Percentiles rank a stretch among this genome's conserved stretches.
Conservation (phyloP, 2,888 invertebrate genomes). For the Calameuta pallipes region DNA sequence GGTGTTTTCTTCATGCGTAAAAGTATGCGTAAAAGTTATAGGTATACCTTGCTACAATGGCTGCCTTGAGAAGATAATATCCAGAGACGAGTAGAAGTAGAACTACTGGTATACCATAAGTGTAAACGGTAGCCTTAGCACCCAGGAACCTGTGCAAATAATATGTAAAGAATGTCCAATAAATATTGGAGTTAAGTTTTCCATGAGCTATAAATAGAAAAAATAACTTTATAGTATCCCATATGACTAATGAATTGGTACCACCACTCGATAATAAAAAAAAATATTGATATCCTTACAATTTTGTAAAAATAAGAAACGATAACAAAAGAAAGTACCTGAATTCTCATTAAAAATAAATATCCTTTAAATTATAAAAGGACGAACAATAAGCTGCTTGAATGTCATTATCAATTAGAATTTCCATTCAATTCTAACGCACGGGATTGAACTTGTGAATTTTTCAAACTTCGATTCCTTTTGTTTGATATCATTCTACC, state of each 20-base stretch:
- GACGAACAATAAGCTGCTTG: too few species aligned
- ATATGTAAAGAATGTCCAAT: not conserved
- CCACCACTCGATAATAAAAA: not conserved
- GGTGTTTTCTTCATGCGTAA: not conserved
- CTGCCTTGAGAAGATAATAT: conserved; percentile 69
- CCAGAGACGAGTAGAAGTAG: conserved; percentile 66
- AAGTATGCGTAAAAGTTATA: not conserved
- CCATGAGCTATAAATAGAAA: not conserved
- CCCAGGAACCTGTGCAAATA: conserved; percentile 67
- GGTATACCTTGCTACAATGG: conserved; percentile 67
- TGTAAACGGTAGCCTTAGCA: conserved; percentile 66
- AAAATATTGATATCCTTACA: not conserved
- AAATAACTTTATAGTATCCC: not conserved
- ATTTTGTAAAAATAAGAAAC: not conserved
- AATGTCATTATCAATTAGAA: too few species aligned
- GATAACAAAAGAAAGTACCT: not conserved
- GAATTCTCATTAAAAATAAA: not conserved
- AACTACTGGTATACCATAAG: conserved; percentile 69
- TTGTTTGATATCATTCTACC: too few species aligned
- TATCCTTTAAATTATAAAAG: not conserved
- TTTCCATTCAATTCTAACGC: too few species aligned
- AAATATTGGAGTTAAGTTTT: not conserved
- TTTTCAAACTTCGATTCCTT: too few species aligned
- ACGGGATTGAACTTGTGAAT: too few species aligned
- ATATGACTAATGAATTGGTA: not conserved